These are phyloP conservation scores for Apistogramma diplotaenia DNA, from an alignment of 2,113 vertebrate species.

Conservation along the genomic window DNA sequence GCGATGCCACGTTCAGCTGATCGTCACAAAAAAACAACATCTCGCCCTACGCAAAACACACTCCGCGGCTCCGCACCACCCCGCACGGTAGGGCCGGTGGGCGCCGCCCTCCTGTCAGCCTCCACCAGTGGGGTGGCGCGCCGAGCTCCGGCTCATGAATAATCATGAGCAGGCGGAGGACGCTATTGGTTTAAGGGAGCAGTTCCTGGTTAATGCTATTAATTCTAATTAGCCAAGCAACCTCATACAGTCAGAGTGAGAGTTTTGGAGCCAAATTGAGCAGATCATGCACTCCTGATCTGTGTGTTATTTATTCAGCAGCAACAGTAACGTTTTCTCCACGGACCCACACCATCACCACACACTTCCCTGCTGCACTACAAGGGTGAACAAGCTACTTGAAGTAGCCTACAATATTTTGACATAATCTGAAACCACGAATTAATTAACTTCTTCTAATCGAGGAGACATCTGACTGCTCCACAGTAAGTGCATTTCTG, in stretches of 20 bases:
- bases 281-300: background rate
- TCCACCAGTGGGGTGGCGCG: slow-evolving; percentile 56
- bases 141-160: slow-evolving; percentile 56
- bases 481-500: background rate
- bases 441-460: slow-evolving; percentile 11
- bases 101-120: slow-evolving; percentile 66
- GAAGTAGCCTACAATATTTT: background rate
- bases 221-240: slow-evolving; percentile 39
- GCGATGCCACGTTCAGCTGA: slow-evolving; percentile 78
- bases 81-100: slow-evolving; percentile 60
- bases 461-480: background rate
- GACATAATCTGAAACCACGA: background rate
- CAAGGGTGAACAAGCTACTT: background rate
- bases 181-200: slow-evolving; percentile 38
- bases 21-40: slow-evolving; percentile 77
- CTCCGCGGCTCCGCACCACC: slow-evolving; percentile 69
- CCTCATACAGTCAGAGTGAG: background rate
- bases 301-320: background rate
- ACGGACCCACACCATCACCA: background rate
- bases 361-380: background rate
- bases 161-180: slow-evolving; percentile 49
- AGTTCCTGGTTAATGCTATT: slow-evolving; percentile 44
- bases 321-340: background rate
- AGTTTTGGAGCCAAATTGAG: background rate
- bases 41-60: slow-evolving; percentile 67